These are phyloP conservation scores for Esox masquinongy DNA, from an alignment of 2,797 vertebrate species.

Conservation along the genomic window DNA sequence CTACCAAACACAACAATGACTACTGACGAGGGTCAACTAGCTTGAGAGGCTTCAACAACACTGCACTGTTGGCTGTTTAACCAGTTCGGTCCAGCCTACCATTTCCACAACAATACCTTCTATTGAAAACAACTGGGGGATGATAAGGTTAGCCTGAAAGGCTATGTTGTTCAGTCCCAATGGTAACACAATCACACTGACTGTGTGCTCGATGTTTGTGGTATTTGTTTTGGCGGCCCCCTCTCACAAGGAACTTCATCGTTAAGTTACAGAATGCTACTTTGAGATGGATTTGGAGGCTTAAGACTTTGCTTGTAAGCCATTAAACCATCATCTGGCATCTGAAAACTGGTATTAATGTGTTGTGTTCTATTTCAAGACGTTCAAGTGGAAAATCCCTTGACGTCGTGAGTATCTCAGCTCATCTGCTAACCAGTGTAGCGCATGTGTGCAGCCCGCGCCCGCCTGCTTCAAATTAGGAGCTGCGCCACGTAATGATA, in stretches of 20 bases:
- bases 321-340: background rate
- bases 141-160: background rate
- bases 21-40: background rate
- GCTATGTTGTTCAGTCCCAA: background rate
- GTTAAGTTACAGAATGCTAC: background rate
- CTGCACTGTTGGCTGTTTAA: conserved; percentile 8
- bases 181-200: background rate
- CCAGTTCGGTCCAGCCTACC: conserved; percentile 18
- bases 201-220: background rate
- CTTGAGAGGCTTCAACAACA: conserved; percentile 35
- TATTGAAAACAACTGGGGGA: background rate
- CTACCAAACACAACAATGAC: background rate
- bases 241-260: background rate
- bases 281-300: background rate
- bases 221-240: background rate
- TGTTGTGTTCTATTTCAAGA: background rate
- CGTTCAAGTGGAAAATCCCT: background rate
- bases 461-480: background rate
- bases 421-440: background rate
- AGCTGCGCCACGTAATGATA: background rate
- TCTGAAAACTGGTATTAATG: background rate
- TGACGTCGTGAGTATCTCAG: background rate
- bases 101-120: background rate
- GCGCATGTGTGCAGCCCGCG: background rate
- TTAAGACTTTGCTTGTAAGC: background rate